These are phyloP conservation scores for Labroides dimidiatus DNA, from an alignment of 2,797 vertebrate genomes.

Conservation along the genomic window DNA sequence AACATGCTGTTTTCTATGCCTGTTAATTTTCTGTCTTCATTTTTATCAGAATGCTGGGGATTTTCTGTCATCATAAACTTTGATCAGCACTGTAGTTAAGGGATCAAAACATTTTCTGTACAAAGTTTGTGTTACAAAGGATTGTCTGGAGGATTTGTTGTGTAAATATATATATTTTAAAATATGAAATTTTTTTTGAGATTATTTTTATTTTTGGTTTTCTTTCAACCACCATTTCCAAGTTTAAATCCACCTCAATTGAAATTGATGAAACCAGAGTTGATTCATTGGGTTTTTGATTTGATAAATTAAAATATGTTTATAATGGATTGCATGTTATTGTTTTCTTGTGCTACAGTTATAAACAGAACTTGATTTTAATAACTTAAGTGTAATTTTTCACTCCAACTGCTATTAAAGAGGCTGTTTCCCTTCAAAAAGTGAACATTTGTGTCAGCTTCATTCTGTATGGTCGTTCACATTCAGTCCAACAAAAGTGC, in stretches of 20 bases:
- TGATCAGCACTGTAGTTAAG: constrained; percentile 80
- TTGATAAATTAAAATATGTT: constrained; percentile 75
- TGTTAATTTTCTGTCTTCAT: constrained; percentile 58
- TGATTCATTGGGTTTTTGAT: constrained; percentile 73
- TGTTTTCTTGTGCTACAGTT: constrained; percentile 84
- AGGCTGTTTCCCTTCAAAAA: constrained; percentile 84
- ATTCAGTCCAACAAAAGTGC: background rate
- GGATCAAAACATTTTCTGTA: constrained; percentile 80
- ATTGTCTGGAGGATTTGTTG: constrained; percentile 81
- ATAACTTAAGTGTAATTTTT: constrained; percentile 91
- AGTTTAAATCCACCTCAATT: constrained; percentile 72
- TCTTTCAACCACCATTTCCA: constrained; percentile 73
- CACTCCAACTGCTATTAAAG: constrained; percentile 93
- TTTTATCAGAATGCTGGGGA: constrained; percentile 67
- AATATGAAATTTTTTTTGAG: constrained; percentile 71
- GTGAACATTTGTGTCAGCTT: constrained; percentile 41
- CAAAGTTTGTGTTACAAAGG: constrained; percentile 80
- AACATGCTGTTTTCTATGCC: constrained; percentile 67
- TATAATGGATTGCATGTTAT: constrained; percentile 86
- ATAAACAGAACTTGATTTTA: constrained; percentile 83
- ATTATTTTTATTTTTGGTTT: constrained; percentile 55
- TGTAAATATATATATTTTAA: constrained; percentile 83
- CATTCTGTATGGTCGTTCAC: constrained; percentile 14
- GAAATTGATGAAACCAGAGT: constrained; percentile 70
- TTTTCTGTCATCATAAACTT: constrained; percentile 62